phyloP scores from a whole-genome alignment of 2,113 vertebrate species.

The Vulpes ferrilata region DNA sequence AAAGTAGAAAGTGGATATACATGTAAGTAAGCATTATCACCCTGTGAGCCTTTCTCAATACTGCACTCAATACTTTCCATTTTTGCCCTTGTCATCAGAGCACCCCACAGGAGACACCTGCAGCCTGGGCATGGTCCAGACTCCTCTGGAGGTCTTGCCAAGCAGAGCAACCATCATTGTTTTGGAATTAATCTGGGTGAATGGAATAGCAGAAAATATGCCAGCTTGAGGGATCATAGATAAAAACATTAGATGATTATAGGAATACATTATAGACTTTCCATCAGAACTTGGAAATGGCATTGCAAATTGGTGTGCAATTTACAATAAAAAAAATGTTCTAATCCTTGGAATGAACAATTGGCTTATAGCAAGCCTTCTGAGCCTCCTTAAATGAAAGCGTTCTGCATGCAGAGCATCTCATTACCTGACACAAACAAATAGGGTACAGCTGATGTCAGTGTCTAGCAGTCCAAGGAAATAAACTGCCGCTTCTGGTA shows the following conservation, averaged over 20 bases:
- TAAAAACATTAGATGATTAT: constrained; percentile 55
- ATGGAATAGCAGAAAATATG: constrained; percentile 54
- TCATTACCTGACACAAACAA: neutral
- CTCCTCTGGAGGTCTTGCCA: neutral
- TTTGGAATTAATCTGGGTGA: constrained; percentile 1
- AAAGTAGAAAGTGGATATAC: neutral
- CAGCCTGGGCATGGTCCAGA: neutral
- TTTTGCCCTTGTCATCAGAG: neutral
- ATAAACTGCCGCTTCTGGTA: constrained; percentile 38
- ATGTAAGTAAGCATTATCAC: neutral
- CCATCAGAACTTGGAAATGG: constrained; percentile 60
- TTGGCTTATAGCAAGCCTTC: constrained; percentile 46
- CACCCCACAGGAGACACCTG: neutral
- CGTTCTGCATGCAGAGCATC: neutral
- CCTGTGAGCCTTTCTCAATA: constrained; percentile 22
- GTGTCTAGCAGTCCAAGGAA: constrained; percentile 1
- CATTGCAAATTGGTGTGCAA: neutral
- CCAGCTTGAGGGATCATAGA: neutral
- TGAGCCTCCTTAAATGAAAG: neutral
- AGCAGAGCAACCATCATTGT: neutral
- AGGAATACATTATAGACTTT: constrained; percentile 60
- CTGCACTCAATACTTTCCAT: neutral
- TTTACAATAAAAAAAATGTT: constrained; percentile 46
- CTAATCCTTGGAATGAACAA: constrained; percentile 43
- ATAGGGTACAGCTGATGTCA: constrained; percentile 10